Evolutionary conservation across 2,113 vertebrate genomes (phyloP), one percentile per base, ranked within the genome.

Genomic region (Opisthocomus hoazin): DNA sequence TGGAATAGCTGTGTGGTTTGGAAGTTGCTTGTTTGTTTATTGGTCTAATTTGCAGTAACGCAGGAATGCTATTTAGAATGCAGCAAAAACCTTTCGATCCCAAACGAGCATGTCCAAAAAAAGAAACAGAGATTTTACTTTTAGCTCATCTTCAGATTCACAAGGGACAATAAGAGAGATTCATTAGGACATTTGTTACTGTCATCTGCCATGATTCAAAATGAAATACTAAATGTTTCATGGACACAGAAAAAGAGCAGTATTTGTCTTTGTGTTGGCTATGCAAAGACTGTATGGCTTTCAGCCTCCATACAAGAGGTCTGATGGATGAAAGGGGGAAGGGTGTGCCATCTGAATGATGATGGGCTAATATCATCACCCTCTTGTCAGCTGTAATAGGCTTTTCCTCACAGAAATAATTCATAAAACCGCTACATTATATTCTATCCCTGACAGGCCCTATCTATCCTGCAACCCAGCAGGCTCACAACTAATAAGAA

Each of bases 161-260:
- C 98, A 98, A 94, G 98, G 98, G 98, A 99, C 99, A 99, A 99
- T 99, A 99, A 99, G 99, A 97, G 98, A 99, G 99, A 99, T 99
- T 99, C 99, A 99, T 99, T 99, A 98, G 99, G 98, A 98, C 98
- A 99, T 99, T 99, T 99, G 99, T 99, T 99, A 99, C 99, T 98
- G 98, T 99, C 99, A 98, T 99, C 98, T 99, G 98, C 98, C 98
- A 99, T 98, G 98, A 99, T 98, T 98, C 98, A 99, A 99, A 99
- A 99, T 99, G 99, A 99, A 99, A 99, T 99, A 99, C 98, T 99
- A 99, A 99, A 99, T 99, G 99, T 99, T 99, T 99, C 99, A 99
- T 99, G 99, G 99, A 98, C 93, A 98, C 98, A 98, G 98, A 99
- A 99, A 98, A 99, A 99, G 99, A 99, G 98, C 98, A 98, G 98